These are phyloP conservation scores for Calcarius ornatus DNA, from an alignment of 2,113 vertebrate species.

Conservation along the genomic window DNA sequence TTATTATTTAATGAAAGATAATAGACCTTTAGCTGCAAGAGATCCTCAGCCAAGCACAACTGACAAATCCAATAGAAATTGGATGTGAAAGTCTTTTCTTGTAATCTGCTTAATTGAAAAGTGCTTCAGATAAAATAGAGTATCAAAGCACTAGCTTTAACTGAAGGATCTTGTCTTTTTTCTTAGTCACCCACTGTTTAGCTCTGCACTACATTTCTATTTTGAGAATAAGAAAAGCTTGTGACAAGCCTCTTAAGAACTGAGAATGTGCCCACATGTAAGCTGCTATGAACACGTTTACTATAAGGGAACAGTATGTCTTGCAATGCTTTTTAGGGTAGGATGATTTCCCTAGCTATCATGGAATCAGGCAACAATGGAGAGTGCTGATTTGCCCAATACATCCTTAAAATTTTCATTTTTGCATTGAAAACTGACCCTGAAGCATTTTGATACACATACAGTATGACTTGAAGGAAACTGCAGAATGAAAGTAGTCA, in stretches of 20 bases:
- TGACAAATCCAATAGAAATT: background rate
- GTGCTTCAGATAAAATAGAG: background rate
- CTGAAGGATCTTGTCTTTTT: background rate
- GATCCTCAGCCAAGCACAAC: background rate
- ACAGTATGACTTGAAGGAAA: background rate
- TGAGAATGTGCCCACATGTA: background rate
- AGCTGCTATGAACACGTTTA: background rate
- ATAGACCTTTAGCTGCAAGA: background rate
- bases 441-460: background rate
- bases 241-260: background rate
- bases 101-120: background rate
- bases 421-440: background rate
- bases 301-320: background rate
- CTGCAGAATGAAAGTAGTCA: background rate
- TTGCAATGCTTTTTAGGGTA: background rate
- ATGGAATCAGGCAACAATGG: background rate
- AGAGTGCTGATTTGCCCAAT: background rate
- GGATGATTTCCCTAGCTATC: background rate
- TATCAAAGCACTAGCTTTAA: background rate
- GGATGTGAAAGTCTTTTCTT: background rate
- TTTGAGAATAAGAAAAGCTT: background rate
- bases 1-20: background rate
- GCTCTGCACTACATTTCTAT: background rate
- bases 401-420: background rate
- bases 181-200: background rate